phyloP scores from a whole-genome alignment of 2,113 vertebrate species.

The Scomber colias region DNA sequence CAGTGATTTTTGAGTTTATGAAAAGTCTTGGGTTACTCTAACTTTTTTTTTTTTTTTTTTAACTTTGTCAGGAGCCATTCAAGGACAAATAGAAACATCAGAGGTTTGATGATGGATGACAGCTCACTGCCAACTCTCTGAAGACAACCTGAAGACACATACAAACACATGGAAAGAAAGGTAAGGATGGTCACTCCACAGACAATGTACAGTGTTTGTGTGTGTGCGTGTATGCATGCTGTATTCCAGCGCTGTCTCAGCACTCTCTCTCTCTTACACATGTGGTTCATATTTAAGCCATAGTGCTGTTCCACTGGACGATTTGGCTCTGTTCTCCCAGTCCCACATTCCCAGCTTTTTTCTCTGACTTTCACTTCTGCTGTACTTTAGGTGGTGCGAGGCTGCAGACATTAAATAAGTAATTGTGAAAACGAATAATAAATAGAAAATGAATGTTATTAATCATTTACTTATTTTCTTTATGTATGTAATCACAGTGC shows the following conservation, averaged over 20 bases:
- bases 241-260: conserved; percentile 67
- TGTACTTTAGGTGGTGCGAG: conserved; percentile 24
- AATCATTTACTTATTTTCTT: not conserved
- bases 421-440: not conserved
- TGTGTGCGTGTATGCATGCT: conserved; percentile 2
- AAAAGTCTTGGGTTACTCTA: conserved; percentile 16
- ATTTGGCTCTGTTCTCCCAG: conserved; percentile 69
- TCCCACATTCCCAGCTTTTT: conserved; percentile 67
- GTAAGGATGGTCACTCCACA: conserved; percentile 58
- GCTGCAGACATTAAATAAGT: not conserved
- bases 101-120: conserved; percentile 32
- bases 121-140: conserved; percentile 6
- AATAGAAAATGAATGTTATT: not conserved
- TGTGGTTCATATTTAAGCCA: conserved; percentile 80
- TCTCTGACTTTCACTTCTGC: conserved; percentile 40
- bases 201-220: conserved; percentile 9
- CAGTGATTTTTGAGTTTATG: conserved; percentile 1
- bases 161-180: conserved; percentile 39
- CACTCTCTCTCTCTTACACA: conserved; percentile 72
- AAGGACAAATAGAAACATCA: conserved; percentile 29
- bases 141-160: conserved; percentile 32
- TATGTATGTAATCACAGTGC: not conserved
- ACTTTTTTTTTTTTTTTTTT: conserved; percentile 10
- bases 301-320: conserved; percentile 71
- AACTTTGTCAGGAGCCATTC: conserved; percentile 28